phyloP scores from a whole-genome alignment of 2,888 invertebrate species.

The Epirrhoe alternata region DNA sequence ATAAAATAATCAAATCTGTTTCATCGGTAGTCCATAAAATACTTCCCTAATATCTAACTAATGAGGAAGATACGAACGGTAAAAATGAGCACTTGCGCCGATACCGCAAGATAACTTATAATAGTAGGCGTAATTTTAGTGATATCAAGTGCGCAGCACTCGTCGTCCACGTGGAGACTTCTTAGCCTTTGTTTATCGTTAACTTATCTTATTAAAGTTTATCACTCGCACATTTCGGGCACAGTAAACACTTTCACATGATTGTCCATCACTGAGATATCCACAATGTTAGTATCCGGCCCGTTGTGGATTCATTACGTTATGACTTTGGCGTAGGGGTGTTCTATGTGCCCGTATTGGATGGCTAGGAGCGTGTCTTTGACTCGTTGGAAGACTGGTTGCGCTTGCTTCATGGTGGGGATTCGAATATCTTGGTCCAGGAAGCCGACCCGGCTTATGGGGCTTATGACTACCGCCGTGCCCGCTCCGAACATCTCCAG shows the following conservation, averaged over 20 bases:
- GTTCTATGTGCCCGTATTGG: slow-evolving; percentile 93
- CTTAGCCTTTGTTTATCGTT: slow-evolving; percentile 52
- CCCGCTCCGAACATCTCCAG: slow-evolving; percentile 99
- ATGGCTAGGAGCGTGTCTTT: slow-evolving; percentile 93
- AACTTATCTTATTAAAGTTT: slow-evolving; percentile 56
- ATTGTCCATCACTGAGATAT: slow-evolving; percentile 42
- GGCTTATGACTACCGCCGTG: slow-evolving; percentile 97
- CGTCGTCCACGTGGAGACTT: slow-evolving; percentile 37
- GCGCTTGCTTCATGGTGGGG: slow-evolving; percentile 89
- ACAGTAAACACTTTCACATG: slow-evolving; percentile 51
- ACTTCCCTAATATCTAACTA: slow-evolving; percentile 17
- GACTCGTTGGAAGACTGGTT: slow-evolving; percentile 90
- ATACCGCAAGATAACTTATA: slow-evolving; percentile 35
- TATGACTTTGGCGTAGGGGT: slow-evolving; percentile 90
- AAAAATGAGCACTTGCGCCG: slow-evolving; percentile 26
- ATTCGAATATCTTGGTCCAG: slow-evolving; percentile 87
- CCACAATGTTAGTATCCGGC: slow-evolving; percentile 19
- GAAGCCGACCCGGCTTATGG: slow-evolving; percentile 94
- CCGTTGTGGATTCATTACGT: slow-evolving; percentile 58
- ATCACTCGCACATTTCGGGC: slow-evolving; percentile 54
- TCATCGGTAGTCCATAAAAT: slow-evolving; percentile 21
- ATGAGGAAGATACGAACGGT: slow-evolving; percentile 23
- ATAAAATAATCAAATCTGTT: slow-evolving; percentile 19
- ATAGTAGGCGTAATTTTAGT: slow-evolving; percentile 48
- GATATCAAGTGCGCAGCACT: slow-evolving; percentile 53